Evolutionary conservation across 2,888 invertebrate species (phyloP).

Genomic region (Choristoneura rosaceana): DNA sequence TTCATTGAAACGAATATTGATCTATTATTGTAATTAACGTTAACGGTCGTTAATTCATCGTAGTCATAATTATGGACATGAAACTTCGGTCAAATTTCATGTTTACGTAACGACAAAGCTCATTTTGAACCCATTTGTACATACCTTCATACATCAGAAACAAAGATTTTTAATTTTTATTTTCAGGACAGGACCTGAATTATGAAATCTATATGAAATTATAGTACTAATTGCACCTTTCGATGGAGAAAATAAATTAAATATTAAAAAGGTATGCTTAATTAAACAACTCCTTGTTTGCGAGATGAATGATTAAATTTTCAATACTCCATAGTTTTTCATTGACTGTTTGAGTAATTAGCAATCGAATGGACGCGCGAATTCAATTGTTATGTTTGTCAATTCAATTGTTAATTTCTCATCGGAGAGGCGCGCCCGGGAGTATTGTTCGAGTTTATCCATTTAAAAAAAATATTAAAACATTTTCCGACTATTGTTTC

Average conservation of each 20-base stretch:
- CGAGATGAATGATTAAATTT: slow-evolving; percentile 60
- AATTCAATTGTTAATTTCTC: slow-evolving; percentile 72
- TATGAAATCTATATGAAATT: no score
- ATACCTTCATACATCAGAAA: no score
- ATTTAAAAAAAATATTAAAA: slow-evolving; percentile 57
- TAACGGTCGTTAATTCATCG: no score
- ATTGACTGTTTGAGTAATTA: slow-evolving; percentile 69
- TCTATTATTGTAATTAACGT: neutral
- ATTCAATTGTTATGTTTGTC: slow-evolving; percentile 70
- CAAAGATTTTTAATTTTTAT: no score
- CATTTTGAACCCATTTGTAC: no score
- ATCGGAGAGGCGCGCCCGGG: slow-evolving; percentile 59
- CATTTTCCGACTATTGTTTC: slow-evolving; percentile 54
- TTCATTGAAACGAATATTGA: neutral
- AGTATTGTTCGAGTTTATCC: slow-evolving; percentile 58
- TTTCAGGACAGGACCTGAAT: no score
- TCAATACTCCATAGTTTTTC: slow-evolving; percentile 68
- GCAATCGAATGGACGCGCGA: slow-evolving; percentile 59
- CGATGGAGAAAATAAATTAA: neutral
- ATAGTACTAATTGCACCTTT: no score
- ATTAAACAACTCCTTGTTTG: slow-evolving; percentile 7
- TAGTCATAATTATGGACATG: no score
- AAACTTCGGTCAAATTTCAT: no score
- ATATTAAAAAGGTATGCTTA: neutral
- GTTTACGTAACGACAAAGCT: no score